Evolutionary conservation across 2,888 invertebrate genomes (phyloP).

Genomic region (Noctua fimbriata): DNA sequence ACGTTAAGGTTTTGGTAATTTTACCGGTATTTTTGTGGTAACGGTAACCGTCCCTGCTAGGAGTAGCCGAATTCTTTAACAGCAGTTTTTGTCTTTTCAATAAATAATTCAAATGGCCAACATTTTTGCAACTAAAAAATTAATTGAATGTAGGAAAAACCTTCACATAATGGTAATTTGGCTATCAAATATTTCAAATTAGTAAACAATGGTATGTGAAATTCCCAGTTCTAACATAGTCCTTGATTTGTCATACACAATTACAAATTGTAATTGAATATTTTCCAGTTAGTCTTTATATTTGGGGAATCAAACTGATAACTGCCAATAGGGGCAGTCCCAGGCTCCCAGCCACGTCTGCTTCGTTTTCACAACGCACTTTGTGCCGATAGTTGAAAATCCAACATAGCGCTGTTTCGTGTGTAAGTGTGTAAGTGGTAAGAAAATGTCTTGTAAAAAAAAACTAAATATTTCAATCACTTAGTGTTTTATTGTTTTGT

Average conservation of each 20-base stretch:
- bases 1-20: too few species aligned
- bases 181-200: neutral
- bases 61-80: neutral
- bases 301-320: neutral
- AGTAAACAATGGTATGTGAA: neutral
- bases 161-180: slow-evolving; percentile 14
- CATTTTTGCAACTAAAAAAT: neutral
- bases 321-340: neutral
- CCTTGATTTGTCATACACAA: slow-evolving; percentile 1
- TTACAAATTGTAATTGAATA: neutral
- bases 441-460: neutral
- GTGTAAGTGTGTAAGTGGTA: too few species aligned
- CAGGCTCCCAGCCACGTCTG: neutral
- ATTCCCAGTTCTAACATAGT: slow-evolving; percentile 9
- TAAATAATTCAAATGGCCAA: neutral
- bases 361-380: neutral
- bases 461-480: neutral
- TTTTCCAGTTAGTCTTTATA: neutral
- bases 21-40: too few species aligned
- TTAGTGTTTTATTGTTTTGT: neutral
- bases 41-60: too few species aligned
- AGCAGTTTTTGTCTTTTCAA: neutral
- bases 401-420: neutral
- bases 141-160: neutral
- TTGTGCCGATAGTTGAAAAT: neutral